phyloP scores from a whole-genome alignment of 2,113 vertebrate species.

The Ophthalmolycus amberensis region DNA sequence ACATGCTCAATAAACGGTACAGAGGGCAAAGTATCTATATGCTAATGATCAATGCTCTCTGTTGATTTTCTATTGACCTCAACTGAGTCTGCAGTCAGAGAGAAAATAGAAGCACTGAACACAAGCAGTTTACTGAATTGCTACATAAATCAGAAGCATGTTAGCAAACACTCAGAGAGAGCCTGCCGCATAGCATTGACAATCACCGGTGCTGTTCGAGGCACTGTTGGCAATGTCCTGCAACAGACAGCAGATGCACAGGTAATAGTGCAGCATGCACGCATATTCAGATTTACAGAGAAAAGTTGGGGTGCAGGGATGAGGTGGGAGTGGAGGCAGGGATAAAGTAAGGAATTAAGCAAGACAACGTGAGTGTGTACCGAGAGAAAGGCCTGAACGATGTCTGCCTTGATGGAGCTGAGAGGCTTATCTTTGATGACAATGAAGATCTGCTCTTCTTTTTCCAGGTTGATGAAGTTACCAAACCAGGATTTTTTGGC shows the following conservation, averaged over 20 bases:
- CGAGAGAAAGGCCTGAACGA: conserved; percentile 98
- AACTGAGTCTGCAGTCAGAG: conserved; percentile 66
- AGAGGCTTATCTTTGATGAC: conserved; percentile 98
- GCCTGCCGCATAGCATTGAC: conserved; percentile 27
- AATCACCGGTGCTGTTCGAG: conserved; percentile 27
- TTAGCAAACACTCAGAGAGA: conserved; percentile 59
- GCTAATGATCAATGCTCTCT: conserved; percentile 77
- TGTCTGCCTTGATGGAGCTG: conserved; percentile 99
- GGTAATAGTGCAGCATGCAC: conserved; percentile 6
- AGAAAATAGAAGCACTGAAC: conserved; percentile 70
- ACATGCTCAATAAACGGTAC: conserved; percentile 32
- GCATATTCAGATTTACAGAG: conserved; percentile 7
- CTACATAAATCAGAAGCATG: conserved; percentile 71
- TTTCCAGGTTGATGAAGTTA: conserved; percentile 99
- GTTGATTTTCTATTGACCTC: conserved; percentile 81
- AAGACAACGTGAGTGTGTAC: conserved; percentile 71
- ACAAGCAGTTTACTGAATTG: conserved; percentile 70
- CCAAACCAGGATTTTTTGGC: conserved; percentile 99
- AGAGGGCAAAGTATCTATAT: conserved; percentile 80
- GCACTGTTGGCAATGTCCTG: neutral
- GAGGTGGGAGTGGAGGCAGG: neutral
- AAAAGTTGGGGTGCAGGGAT: neutral
- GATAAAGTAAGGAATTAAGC: neutral
- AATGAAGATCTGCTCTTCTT: conserved; percentile 99
- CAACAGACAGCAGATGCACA: conserved; percentile 36